These are phyloP conservation scores for Scaptodrosophila latifasciaeformis DNA, from an alignment of 2,888 invertebrate genomes.

Conservation along the genomic window DNA sequence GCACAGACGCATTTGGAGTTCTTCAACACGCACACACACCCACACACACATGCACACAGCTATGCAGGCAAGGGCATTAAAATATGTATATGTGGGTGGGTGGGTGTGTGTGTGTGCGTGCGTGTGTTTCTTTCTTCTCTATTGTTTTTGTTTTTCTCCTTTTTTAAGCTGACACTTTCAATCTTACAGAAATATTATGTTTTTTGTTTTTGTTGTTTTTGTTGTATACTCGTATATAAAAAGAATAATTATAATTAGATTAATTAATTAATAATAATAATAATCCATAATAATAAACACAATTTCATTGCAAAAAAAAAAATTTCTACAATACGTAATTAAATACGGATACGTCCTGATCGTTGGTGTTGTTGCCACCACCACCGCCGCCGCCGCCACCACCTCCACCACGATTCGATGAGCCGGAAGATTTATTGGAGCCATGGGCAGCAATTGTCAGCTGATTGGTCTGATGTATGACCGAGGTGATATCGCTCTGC, in stretches of 20 bases:
- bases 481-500: slow-evolving; percentile 75
- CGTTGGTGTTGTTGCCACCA: slow-evolving; percentile 66
- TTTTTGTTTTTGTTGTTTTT: slow-evolving; percentile 18
- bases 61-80: no score
- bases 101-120: no score
- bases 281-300: slow-evolving; percentile 65
- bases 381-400: slow-evolving; percentile 36
- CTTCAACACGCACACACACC: no score
- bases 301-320: slow-evolving; percentile 68
- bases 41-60: no score
- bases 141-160: no score
- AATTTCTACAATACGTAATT: slow-evolving; percentile 74
- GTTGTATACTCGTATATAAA: slow-evolving; percentile 74
- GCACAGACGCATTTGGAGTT: no score
- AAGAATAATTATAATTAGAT: slow-evolving; percentile 66
- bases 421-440: slow-evolving; percentile 75
- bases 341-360: slow-evolving; percentile 75
- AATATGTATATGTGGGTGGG: no score
- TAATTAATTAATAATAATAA: slow-evolving; percentile 63
- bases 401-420: slow-evolving; percentile 74
- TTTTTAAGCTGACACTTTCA: no score
- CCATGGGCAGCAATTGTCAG: slow-evolving; percentile 75
- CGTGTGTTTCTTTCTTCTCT: no score
- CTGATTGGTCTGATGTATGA: slow-evolving; percentile 76
- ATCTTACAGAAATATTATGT: no score